These are phyloP conservation scores for Pandemis heparana DNA, from an alignment of 2,888 invertebrate genomes.

Conservation along the genomic window DNA sequence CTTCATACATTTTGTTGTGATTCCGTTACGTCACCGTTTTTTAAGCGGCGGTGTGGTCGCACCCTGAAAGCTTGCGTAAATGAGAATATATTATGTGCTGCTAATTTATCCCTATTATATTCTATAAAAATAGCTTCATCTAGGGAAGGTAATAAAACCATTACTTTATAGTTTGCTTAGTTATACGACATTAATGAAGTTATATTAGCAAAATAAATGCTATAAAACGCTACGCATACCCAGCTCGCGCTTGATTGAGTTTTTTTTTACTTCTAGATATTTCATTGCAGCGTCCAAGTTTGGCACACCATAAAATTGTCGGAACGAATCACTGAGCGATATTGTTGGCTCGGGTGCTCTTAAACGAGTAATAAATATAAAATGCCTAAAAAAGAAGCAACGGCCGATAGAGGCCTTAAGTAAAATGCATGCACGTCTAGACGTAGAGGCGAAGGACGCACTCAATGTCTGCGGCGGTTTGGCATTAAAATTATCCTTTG, in stretches of 20 bases:
- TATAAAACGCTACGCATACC: neutral
- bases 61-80: too few relatives aligned
- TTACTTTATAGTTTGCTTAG: too few relatives aligned
- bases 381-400: constrained; percentile 23
- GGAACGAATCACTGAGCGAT: constrained; percentile 61
- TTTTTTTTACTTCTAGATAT: constrained; percentile 49
- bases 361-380: constrained; percentile 33
- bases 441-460: constrained; percentile 27
- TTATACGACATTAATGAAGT: too few relatives aligned
- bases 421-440: constrained; percentile 28
- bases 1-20: too few relatives aligned
- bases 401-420: constrained; percentile 28
- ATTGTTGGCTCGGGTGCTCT: constrained; percentile 48
- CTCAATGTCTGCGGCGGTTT: constrained; percentile 29
- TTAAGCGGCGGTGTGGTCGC: too few relatives aligned
- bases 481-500: constrained; percentile 38
- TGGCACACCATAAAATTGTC: constrained; percentile 63
- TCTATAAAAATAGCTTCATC: too few relatives aligned
- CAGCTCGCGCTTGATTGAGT: constrained; percentile 14
- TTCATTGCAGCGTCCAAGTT: constrained; percentile 42
- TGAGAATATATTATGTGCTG: neutral
- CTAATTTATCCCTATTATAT: too few relatives aligned
- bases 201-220: too few relatives aligned
- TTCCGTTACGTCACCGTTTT: too few relatives aligned
- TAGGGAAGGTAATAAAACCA: too few relatives aligned